These are phyloP conservation scores for Cheiracanthium punctorium DNA, from an alignment of 2,888 invertebrate genomes.

Conservation along the genomic window DNA sequence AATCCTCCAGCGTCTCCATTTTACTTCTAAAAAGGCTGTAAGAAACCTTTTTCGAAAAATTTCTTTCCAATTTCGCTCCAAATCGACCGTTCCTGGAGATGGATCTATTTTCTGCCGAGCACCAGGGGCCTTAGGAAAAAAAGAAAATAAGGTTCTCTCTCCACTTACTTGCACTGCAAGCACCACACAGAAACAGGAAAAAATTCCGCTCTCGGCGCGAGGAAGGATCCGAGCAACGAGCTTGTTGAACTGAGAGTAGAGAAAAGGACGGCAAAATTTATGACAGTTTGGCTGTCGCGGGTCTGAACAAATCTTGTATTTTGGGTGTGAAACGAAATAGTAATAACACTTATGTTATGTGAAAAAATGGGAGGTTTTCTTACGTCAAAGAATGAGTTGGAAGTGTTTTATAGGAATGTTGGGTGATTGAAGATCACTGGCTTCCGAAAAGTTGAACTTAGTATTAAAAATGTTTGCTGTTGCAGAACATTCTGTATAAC, in stretches of 20 bases:
- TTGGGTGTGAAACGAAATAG: constrained; percentile 8
- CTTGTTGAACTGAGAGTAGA: constrained; percentile 3
- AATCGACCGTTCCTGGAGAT: constrained; percentile 10
- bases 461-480: too few relatives aligned
- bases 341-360: too few relatives aligned
- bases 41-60: constrained; percentile 6
- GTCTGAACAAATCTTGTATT: not conserved
- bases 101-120: constrained; percentile 7
- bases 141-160: too few relatives aligned
- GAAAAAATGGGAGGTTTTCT: not conserved
- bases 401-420: constrained; percentile 3
- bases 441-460: too few relatives aligned
- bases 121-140: too few relatives aligned
- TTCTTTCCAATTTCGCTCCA: constrained; percentile 13
- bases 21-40: not conserved
- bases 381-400: not conserved
- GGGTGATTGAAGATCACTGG: constrained; percentile 9
- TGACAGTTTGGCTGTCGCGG: constrained; percentile 6
- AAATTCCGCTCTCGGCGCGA: too few relatives aligned
- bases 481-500: too few relatives aligned
- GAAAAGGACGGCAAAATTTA: constrained; percentile 8
- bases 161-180: too few relatives aligned
- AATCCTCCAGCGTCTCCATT: not conserved
- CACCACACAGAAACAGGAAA: not conserved
- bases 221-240: not conserved